A percentile compares a stretch with the other conserved stretches of the same genome.
Evolutionary conservation across 2,113 vertebrate species (phyloP).

Genomic region (Tachysurus fulvidraco): DNA sequence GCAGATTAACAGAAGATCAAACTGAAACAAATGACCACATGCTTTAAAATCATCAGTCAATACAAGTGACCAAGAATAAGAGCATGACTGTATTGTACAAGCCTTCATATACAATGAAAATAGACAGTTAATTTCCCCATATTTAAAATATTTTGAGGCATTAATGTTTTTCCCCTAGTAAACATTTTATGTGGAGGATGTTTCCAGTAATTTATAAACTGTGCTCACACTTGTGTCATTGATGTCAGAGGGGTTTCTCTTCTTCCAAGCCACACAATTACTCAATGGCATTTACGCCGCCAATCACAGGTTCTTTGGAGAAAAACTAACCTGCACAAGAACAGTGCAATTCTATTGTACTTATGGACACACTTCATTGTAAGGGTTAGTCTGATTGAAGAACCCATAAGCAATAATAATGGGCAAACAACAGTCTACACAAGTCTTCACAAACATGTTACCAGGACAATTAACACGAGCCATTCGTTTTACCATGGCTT

Average conservation of each 20-base stretch:
- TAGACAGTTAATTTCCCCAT: neutral
- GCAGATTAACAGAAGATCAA: slow-evolving; percentile 27
- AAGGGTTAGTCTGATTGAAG: neutral
- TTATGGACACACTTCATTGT: neutral
- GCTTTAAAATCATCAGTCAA: slow-evolving; percentile 40
- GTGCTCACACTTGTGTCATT: slow-evolving; percentile 1
- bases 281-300: slow-evolving; percentile 12
- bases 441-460: slow-evolving; percentile 29
- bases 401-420: slow-evolving; percentile 1
- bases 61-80: slow-evolving; percentile 14
- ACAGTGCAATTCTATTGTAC: slow-evolving; percentile 36
- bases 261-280: slow-evolving; percentile 24
- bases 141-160: slow-evolving; percentile 26
- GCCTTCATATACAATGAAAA: slow-evolving; percentile 24
- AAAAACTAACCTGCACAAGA: slow-evolving; percentile 36
- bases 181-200: slow-evolving; percentile 20
- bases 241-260: neutral
- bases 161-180: slow-evolving; percentile 34
- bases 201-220: slow-evolving; percentile 27
- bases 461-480: slow-evolving; percentile 10
- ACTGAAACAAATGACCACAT: slow-evolving; percentile 36
- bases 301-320: slow-evolving; percentile 39
- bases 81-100: slow-evolving; percentile 9
- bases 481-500: neutral
- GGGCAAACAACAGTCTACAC: slow-evolving; percentile 4